Percentiles rank a stretch among this genome's conserved stretches.
Evolutionary conservation across 2,797 vertebrate species (phyloP).

Genomic region (Sciurus vulgaris): DNA sequence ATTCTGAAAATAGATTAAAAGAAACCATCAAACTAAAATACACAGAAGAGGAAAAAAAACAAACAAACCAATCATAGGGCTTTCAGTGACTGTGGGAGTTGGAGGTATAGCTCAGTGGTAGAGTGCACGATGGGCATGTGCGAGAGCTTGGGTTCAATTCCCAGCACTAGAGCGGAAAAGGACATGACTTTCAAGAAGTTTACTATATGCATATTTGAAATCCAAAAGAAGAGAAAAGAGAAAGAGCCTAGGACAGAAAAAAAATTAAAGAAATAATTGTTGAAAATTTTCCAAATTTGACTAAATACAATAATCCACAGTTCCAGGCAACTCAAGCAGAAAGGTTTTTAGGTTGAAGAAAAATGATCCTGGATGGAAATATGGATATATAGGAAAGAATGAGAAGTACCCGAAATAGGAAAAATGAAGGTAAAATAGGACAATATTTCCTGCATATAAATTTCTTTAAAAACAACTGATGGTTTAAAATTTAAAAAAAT

Average conservation of each 20-base stretch:
- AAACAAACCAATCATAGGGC: not conserved
- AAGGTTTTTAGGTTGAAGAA: too few relatives aligned
- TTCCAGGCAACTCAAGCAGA: not conserved
- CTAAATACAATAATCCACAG: not conserved
- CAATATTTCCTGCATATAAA: too few relatives aligned
- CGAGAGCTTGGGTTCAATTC: too few relatives aligned
- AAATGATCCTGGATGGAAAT: not conserved
- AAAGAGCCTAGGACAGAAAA: not conserved
- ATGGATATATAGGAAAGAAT: too few relatives aligned
- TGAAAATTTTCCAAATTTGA: not conserved
- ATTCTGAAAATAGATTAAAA: not conserved
- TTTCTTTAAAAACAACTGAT: too few relatives aligned
- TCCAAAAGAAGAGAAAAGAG: not conserved
- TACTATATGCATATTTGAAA: not conserved
- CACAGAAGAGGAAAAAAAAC: not conserved
- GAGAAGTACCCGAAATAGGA: not conserved
- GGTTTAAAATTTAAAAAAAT: not conserved
- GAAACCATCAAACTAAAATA: not conserved
- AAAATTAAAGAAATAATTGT: not conserved
- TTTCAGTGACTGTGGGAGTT: not conserved
- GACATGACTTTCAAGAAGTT: not conserved
- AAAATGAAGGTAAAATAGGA: not conserved
- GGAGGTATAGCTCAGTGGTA: too few relatives aligned
- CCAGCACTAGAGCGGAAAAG: too few relatives aligned
- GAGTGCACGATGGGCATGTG: too few relatives aligned